These are phyloP conservation scores for Plestiodon gilberti DNA, from an alignment of 2,113 vertebrate genomes.

Conservation along the genomic window DNA sequence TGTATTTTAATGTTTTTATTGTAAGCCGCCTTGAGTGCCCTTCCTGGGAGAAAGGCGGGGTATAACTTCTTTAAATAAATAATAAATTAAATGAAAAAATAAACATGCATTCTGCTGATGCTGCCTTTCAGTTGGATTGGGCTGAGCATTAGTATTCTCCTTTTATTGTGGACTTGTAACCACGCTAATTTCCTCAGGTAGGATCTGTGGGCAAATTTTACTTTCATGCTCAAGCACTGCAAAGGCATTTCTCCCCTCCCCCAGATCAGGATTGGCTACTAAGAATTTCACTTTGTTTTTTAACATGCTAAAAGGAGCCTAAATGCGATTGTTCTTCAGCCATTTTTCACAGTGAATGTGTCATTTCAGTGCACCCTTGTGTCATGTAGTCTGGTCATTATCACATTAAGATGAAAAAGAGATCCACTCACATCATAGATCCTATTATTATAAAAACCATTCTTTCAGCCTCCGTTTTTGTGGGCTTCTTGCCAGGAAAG, in stretches of 20 bases:
- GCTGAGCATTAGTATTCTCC: fast-evolving
- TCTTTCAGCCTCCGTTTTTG: too few species aligned
- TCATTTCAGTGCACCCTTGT: not conserved
- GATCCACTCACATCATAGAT: not conserved
- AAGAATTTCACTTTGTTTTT: not conserved
- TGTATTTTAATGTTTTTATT: too few species aligned
- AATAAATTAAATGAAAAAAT: too few species aligned
- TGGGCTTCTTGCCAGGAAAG: too few species aligned
- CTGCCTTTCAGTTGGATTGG: not conserved
- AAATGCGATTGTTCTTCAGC: not conserved
- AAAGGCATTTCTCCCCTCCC: not conserved
- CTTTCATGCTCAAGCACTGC: not conserved
- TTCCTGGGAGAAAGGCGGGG: too few species aligned
- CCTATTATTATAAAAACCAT: too few species aligned
- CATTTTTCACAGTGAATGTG: not conserved
- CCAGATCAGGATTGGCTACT: not conserved
- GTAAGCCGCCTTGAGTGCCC: too few species aligned
- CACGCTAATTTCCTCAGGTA: not conserved
- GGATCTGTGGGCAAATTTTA: not conserved
- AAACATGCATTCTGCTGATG: too few species aligned
- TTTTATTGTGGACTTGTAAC: not conserved
- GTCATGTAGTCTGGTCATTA: not conserved
- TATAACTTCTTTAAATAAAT: too few species aligned
- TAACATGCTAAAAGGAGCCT: not conserved
- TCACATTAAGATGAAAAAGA: not conserved